A percentile compares a stretch with the other conserved stretches of the same genome.
Evolutionary conservation across 2,797 vertebrate genomes (phyloP).

Genomic region (Crypturellus tataupa): DNA sequence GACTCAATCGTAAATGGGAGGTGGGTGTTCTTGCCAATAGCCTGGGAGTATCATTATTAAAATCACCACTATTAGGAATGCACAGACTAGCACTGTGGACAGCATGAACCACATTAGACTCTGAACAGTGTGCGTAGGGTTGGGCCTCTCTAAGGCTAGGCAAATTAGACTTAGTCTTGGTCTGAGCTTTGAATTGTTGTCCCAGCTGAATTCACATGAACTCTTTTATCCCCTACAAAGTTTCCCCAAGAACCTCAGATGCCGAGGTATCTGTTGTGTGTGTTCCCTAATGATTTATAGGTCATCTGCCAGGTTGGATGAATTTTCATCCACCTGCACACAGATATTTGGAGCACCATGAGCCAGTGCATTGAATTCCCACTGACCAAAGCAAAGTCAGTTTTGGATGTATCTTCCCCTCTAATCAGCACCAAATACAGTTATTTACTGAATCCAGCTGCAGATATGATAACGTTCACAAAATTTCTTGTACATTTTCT

Average conservation of each 20-base stretch:
- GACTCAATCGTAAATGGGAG: not conserved
- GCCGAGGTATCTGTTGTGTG: not conserved
- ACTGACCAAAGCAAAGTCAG: not conserved
- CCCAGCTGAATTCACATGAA: no score
- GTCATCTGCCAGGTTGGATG: not conserved
- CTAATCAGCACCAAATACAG: not conserved
- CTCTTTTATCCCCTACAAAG: not conserved
- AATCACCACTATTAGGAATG: not conserved
- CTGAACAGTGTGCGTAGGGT: not conserved
- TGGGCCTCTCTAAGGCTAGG: no score
- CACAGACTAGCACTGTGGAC: not conserved
- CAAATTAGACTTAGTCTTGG: not conserved
- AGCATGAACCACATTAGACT: not conserved
- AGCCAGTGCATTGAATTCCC: not conserved
- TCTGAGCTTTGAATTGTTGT: not conserved
- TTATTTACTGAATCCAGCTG: not conserved
- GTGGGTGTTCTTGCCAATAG: not conserved
- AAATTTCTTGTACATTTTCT: not conserved
- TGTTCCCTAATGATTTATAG: no score
- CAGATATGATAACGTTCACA: not conserved
- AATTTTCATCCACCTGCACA: not conserved
- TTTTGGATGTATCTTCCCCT: not conserved
- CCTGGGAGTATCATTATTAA: not conserved
- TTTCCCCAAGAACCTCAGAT: not conserved
- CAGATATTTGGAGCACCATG: not conserved